These are phyloP conservation scores for Xenops minutus DNA, from an alignment of 2,797 vertebrate species.

Conservation along the genomic window DNA sequence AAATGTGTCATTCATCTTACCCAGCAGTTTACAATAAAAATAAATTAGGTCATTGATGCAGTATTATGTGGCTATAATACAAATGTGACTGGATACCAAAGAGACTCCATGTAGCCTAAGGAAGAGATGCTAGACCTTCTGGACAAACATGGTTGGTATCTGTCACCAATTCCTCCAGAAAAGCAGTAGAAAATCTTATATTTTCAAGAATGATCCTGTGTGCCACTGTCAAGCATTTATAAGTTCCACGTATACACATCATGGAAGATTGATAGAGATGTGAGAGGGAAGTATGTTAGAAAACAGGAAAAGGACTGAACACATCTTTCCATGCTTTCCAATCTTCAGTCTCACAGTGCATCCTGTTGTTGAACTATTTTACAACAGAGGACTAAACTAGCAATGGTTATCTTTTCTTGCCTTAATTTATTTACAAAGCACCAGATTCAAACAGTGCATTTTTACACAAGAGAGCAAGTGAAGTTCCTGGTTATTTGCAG, in stretches of 20 bases:
- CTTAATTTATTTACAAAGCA: conserved; percentile 44
- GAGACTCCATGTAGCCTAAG: neutral
- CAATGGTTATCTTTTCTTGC: neutral
- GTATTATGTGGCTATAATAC: neutral
- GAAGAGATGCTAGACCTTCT: neutral
- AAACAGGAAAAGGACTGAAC: neutral
- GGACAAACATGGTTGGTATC: neutral
- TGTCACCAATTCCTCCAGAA: neutral
- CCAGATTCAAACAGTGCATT: conserved; percentile 31
- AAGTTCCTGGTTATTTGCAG: neutral
- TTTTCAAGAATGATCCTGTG: neutral
- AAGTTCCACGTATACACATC: neutral
- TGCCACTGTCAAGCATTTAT: neutral
- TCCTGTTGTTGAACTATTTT: neutral
- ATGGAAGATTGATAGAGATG: neutral
- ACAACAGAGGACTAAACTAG: neutral
- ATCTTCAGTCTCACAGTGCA: neutral
- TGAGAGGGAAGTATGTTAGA: neutral
- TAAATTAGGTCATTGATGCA: neutral
- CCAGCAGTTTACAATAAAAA: neutral
- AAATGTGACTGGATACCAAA: neutral
- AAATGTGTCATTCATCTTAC: neutral
- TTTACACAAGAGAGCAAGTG: neutral
- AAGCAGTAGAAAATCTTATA: neutral
- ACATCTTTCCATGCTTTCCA: neutral